Conservation (phyloP, 2,797 vertebrate genomes). For the Holocentrus rufus region DNA sequence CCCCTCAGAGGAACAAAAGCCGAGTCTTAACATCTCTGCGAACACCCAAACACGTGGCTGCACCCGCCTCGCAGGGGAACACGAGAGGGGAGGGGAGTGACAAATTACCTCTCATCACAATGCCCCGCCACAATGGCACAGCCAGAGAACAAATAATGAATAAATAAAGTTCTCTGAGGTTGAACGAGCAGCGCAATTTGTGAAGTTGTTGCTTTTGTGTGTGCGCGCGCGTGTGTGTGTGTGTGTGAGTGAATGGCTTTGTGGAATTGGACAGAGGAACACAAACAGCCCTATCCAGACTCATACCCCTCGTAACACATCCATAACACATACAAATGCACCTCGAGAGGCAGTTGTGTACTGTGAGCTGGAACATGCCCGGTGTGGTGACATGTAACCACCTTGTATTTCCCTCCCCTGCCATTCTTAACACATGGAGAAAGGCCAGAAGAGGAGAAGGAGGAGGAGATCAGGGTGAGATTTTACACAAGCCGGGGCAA, state of each 20-base stretch:
- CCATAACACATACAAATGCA: background rate
- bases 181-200: constrained; percentile 64
- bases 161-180: constrained; percentile 75
- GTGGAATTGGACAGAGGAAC: background rate
- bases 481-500: background rate
- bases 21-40: constrained; percentile 44
- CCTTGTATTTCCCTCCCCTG: no score
- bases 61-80: constrained; percentile 27
- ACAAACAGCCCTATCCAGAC: constrained; percentile 30
- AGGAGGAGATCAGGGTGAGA: constrained; percentile 15
- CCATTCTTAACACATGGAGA: background rate
- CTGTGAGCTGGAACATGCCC: background rate
- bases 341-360: background rate
- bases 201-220: constrained; percentile 41
- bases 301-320: constrained; percentile 15
- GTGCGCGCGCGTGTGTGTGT: background rate
- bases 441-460: no score
- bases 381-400: background rate
- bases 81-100: constrained; percentile 27
- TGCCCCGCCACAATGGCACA: constrained; percentile 52
- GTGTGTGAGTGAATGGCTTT: constrained; percentile 22
- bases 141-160: constrained; percentile 76
- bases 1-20: constrained; percentile 33
- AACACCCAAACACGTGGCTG: constrained; percentile 26
- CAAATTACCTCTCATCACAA: constrained; percentile 73